phyloP scores from a whole-genome alignment of 1,140 invertebrate species.

The Antheraea pernyi region DNA sequence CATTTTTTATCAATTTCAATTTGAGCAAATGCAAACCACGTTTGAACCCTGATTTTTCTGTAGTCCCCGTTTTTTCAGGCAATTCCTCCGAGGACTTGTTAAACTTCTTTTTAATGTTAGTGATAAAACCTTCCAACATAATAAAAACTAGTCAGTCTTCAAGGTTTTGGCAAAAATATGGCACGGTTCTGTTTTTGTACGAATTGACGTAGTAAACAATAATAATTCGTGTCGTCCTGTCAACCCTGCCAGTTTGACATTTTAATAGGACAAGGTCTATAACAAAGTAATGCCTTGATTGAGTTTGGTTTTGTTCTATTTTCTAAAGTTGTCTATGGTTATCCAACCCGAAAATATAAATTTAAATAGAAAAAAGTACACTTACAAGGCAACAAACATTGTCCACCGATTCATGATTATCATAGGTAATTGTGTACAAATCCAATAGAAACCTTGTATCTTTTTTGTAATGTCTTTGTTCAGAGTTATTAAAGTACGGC shows the following conservation, averaged over 20 bases:
- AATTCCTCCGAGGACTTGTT: slow-evolving; percentile 67
- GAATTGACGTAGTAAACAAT: slow-evolving; percentile 29
- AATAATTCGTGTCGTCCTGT: slow-evolving; percentile 38
- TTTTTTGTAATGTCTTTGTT: slow-evolving; percentile 90
- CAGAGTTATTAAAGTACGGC: slow-evolving; percentile 68
- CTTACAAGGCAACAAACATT: slow-evolving; percentile 77
- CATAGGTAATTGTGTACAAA: slow-evolving; percentile 91
- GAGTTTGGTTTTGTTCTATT: slow-evolving; percentile 39
- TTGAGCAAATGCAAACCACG: slow-evolving; percentile 62
- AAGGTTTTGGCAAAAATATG: slow-evolving; percentile 57
- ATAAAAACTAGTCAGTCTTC: slow-evolving; percentile 69
- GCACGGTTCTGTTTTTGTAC: slow-evolving; percentile 30
- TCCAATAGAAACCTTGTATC: slow-evolving; percentile 90
- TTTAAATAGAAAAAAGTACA: slow-evolving; percentile 32
- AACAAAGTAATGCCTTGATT: too few species aligned
- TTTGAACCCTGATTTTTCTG: slow-evolving; percentile 72
- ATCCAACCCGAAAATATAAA: background rate
- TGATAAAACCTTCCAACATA: slow-evolving; percentile 68
- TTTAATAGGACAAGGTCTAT: slow-evolving; percentile 67
- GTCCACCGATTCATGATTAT: slow-evolving; percentile 87
- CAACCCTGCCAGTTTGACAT: slow-evolving; percentile 70
- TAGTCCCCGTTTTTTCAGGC: slow-evolving; percentile 21
- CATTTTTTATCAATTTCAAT: slow-evolving; percentile 65
- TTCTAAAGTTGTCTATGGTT: slow-evolving; percentile 36
- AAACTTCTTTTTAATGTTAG: slow-evolving; percentile 78